Evolutionary conservation across 1,140 invertebrate genomes (phyloP).

Genomic region (Brachionus manjavacas): DNA sequence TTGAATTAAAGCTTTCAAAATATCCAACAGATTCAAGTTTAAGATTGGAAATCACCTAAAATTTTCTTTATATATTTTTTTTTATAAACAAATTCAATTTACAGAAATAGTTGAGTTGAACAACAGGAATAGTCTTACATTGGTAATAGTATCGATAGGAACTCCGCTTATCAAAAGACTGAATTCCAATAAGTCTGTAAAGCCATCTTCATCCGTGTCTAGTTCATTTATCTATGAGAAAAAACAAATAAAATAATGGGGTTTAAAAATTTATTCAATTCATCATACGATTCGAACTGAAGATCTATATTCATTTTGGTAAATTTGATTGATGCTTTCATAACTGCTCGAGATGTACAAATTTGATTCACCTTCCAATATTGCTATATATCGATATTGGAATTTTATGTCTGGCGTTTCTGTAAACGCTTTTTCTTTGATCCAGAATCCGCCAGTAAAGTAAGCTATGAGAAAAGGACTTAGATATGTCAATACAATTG

Average conservation of each 20-base stretch:
- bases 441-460: conserved; percentile 41
- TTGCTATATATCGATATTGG: conserved; percentile 37
- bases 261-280: not conserved
- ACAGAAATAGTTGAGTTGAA: conserved; percentile 36
- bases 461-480: conserved; percentile 55
- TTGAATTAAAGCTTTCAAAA: conserved; percentile 1
- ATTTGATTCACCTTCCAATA: conserved; percentile 5
- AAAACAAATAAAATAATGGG: not conserved
- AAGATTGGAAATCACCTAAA: not conserved
- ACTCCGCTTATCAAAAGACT: conserved; percentile 12
- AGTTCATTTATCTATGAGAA: not conserved
- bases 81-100: not conserved
- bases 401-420: conserved; percentile 20
- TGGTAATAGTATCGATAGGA: not conserved
- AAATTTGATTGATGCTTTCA: conserved; percentile 30
- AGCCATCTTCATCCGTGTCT: conserved; percentile 6
- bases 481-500: conserved; percentile 52
- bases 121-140: not conserved
- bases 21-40: conserved; percentile 11
- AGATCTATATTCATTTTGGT: conserved; percentile 14
- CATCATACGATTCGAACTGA: not conserved
- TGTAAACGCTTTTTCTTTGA: conserved; percentile 8
- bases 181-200: conserved; percentile 13
- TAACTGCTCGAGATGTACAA: not conserved
- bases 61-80: not conserved